Evolutionary conservation across 2,888 invertebrate species (phyloP).

Genomic region (Electrophaes corylata): DNA sequence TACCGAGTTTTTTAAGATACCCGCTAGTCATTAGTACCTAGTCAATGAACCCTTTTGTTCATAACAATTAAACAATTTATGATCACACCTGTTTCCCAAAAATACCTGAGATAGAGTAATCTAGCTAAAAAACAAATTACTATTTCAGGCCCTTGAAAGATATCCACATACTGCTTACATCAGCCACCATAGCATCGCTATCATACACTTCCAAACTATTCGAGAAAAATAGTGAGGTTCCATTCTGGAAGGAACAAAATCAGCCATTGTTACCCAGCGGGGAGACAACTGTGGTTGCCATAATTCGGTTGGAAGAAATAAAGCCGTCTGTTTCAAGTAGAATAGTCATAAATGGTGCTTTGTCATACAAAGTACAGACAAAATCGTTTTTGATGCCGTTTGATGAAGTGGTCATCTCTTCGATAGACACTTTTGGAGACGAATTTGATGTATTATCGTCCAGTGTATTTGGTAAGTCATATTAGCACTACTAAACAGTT

Average conservation of each 20-base stretch:
- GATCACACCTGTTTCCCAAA: too few species aligned
- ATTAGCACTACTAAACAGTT: neutral
- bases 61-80: too few species aligned
- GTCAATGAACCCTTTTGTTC: too few species aligned
- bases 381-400: slow-evolving; percentile 59
- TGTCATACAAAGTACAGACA: slow-evolving; percentile 53
- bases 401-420: slow-evolving; percentile 56
- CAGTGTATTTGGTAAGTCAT: slow-evolving; percentile 48
- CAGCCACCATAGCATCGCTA: slow-evolving; percentile 44
- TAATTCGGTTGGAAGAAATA: slow-evolving; percentile 59
- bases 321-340: slow-evolving; percentile 48
- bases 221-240: slow-evolving; percentile 43
- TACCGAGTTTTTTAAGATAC: too few species aligned
- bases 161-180: slow-evolving; percentile 47
- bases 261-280: slow-evolving; percentile 42
- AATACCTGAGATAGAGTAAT: neutral
- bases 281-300: slow-evolving; percentile 48
- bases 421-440: slow-evolving; percentile 54
- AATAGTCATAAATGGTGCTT: slow-evolving; percentile 57
- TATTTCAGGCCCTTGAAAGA: slow-evolving; percentile 58
- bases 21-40: too few species aligned
- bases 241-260: slow-evolving; percentile 54
- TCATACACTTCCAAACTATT: slow-evolving; percentile 65
- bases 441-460: slow-evolving; percentile 60
- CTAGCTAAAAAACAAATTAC: neutral